These are phyloP conservation scores for Protophormia terraenovae DNA, from an alignment of 2,888 invertebrate genomes.

Conservation along the genomic window DNA sequence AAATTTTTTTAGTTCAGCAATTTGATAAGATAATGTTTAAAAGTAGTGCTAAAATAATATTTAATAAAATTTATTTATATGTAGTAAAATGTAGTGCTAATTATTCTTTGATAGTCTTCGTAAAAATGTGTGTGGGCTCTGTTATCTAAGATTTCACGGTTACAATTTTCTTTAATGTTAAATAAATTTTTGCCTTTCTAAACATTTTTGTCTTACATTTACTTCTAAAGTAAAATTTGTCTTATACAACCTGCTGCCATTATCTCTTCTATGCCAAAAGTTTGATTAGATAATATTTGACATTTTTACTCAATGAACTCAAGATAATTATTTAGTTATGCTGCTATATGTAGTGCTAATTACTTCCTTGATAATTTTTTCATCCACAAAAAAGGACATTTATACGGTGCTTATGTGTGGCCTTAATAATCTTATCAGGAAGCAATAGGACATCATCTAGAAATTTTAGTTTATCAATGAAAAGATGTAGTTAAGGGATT, in stretches of 20 bases:
- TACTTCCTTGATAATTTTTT: neutral
- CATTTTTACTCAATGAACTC: neutral
- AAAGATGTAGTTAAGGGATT: neutral
- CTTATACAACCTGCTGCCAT: neutral
- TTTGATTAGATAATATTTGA: neutral
- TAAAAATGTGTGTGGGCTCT: too few species aligned
- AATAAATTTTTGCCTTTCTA: too few species aligned
- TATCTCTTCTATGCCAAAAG: neutral
- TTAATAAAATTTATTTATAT: too few species aligned
- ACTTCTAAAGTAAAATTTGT: neutral
- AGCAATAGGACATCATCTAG: neutral
- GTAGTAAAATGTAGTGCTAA: too few species aligned
- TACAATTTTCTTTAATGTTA: too few species aligned
- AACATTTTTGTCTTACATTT: neutral
- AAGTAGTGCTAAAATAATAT: too few species aligned
- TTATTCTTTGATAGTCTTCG: too few species aligned
- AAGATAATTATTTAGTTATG: neutral
- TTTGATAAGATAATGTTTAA: too few species aligned
- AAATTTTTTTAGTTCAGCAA: too few species aligned
- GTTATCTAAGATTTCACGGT: too few species aligned
- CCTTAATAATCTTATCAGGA: slow-evolving; percentile 7
- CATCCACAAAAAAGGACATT: neutral
- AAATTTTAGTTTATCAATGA: neutral
- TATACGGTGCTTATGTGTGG: neutral
- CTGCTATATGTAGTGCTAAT: neutral